Conservation (phyloP, 2,113 vertebrate genomes). For the Etia nguti region DNA sequence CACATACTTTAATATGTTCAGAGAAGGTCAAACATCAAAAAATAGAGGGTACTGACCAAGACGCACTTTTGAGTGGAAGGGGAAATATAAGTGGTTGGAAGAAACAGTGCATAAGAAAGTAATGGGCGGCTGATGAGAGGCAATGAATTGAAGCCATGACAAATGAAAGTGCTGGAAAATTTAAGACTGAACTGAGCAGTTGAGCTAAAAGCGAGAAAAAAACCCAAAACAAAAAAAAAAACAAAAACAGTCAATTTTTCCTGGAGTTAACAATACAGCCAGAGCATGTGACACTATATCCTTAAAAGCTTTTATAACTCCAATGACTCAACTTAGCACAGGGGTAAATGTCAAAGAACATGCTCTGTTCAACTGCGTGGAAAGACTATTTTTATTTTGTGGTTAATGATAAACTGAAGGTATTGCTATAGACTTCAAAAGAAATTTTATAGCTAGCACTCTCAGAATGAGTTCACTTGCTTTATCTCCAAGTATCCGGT, state of each 20-base stretch:
- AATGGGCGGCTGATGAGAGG: not conserved
- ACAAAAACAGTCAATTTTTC: not conserved
- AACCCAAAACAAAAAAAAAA: not conserved
- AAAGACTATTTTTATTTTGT: not conserved
- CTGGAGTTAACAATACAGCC: not conserved
- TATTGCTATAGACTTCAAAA: not conserved
- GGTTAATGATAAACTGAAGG: slow-evolving; percentile 12
- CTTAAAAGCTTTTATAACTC: not conserved
- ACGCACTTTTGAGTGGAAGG: not conserved
- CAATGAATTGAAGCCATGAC: not conserved
- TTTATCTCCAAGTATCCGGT: not conserved
- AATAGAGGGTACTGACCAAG: not conserved
- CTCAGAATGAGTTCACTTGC: not conserved
- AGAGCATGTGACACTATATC: slow-evolving; percentile 1
- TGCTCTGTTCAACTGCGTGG: not conserved
- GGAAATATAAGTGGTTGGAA: not conserved
- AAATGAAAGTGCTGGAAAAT: slow-evolving; percentile 16
- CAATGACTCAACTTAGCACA: not conserved
- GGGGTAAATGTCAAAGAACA: not conserved
- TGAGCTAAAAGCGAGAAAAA: not conserved
- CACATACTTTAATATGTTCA: not conserved
- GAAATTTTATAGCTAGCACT: not conserved
- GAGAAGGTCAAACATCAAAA: not conserved
- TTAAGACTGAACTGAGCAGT: not conserved
- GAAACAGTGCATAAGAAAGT: not conserved